Evolutionary conservation across 1,140 invertebrate genomes (phyloP), one percentile per base, ranked within the genome.

Genomic region (Drosophila takahashii): DNA sequence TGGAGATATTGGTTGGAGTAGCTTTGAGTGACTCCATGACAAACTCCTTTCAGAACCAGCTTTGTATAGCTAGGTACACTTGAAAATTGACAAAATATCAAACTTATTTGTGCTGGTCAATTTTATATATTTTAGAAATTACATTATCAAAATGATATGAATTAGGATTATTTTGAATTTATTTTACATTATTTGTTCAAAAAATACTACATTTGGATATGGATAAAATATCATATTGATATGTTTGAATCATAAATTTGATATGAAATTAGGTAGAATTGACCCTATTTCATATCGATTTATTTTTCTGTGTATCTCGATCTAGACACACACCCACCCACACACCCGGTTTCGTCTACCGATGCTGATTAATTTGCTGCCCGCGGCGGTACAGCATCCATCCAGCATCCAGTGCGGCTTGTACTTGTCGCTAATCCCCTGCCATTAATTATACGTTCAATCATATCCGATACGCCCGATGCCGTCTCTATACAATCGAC

Each of bases 381-480:
- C 81, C 29, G 70, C 32, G 75, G 70, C 70, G 15, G 53, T 71
- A 87, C 81, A 81, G 74, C 83, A 86, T 86, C 83, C 70, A 83
- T 32, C 32, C 32, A 2, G 7, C 29, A 32, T 32, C 16, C 39
- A 41, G 70, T 76, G 64, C 66, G 72, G 76, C 73, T 76, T 58
- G 72, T 85, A 86, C 62, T 81, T 85, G 81, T 85, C 81, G 67
- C 77, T 71, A 87, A 85, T 85, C 81, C 78, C 51, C 44, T 50
- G 66, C 77, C 83, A 86, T 86, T 86, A 87, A 86, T 86, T 87
- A 87, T 79, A 60, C 70, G 76, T 89, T 89, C 84, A 89, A 87
- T 87, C 83, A 87, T 73, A 87, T 89, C 62, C 62, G 84, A 87
- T 85, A 86, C 69, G 27, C 47, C 26, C 5, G 52, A 70, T 32